phyloP scores from a whole-genome alignment of 37 sponge, comb jelly and placozoan species.

The Hormiphora californensis region DNA sequence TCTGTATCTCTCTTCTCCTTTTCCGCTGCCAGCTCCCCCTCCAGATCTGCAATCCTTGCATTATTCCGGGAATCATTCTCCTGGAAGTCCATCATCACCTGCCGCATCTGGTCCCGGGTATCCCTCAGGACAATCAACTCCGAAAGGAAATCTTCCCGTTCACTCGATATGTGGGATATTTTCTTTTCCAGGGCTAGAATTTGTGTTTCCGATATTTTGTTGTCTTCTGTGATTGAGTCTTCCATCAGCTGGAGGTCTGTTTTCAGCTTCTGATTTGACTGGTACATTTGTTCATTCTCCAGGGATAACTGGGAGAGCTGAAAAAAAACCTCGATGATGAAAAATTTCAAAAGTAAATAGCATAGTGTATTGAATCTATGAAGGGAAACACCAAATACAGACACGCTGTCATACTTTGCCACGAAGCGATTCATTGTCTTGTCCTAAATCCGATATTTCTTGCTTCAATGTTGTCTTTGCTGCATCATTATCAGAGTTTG shows the following conservation, averaged over 20 bases:
- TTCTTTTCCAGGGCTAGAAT: background rate
- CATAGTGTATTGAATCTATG: no score
- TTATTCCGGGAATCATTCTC: background rate
- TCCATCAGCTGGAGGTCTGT: no score
- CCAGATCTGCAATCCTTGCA: background rate
- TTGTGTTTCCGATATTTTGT: background rate
- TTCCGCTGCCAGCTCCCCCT: background rate
- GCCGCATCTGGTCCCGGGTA: background rate
- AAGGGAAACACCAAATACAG: background rate
- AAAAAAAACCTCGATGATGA: no score
- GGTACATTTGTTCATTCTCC: conserved; percentile 22
- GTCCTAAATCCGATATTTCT: no score
- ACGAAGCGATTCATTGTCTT: no score
- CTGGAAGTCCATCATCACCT: background rate
- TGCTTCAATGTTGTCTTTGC: background rate
- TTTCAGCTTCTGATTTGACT: conserved; percentile 30
- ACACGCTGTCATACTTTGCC: background rate
- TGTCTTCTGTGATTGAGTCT: background rate
- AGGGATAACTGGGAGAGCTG: no score
- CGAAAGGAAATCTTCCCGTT: background rate
- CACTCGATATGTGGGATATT: background rate
- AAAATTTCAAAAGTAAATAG: no score
- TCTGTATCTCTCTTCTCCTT: background rate
- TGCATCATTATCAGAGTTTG: background rate
- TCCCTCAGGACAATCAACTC: conserved; percentile 13